These are phyloP conservation scores for Mythimna impura DNA, from an alignment of 2,888 invertebrate species.

Conservation along the genomic window DNA sequence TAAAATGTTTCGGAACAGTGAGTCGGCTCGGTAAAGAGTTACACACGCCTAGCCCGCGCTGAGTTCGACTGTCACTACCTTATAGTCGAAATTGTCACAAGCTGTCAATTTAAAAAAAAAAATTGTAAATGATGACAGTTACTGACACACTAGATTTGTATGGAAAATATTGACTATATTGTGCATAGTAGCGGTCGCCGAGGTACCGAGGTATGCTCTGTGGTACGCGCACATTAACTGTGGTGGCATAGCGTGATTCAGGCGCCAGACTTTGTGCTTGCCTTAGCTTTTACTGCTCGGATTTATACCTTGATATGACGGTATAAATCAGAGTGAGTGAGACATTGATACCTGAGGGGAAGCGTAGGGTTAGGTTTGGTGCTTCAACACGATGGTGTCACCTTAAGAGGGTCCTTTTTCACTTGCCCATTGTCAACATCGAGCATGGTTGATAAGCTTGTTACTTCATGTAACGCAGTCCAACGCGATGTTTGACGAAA, in stretches of 20 bases:
- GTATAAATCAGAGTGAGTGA: neutral
- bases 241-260: slow-evolving; percentile 19
- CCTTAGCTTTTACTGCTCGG: slow-evolving; percentile 17
- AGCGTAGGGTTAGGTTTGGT: neutral
- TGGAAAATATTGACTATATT: neutral
- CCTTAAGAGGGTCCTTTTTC: neutral
- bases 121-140: neutral
- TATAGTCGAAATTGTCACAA: neutral
- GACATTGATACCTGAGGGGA: neutral
- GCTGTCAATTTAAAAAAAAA: too few relatives aligned
- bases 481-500: too few relatives aligned
- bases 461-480: too few relatives aligned
- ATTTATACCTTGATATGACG: slow-evolving; percentile 20
- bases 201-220: neutral
- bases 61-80: too few relatives aligned
- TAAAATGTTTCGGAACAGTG: too few relatives aligned
- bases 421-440: too few relatives aligned
- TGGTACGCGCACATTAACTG: slow-evolving; percentile 1
- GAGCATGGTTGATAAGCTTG: too few relatives aligned
- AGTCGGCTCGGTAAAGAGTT: too few relatives aligned
- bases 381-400: neutral
- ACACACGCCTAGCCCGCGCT: too few relatives aligned
- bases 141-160: neutral
- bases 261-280: slow-evolving; percentile 9
- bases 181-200: too few relatives aligned